A percentile compares a stretch with the other conserved stretches of the same genome.
Evolutionary conservation across 1,140 invertebrate genomes (phyloP).

Genomic region (Amphibalanus amphitrite): DNA sequence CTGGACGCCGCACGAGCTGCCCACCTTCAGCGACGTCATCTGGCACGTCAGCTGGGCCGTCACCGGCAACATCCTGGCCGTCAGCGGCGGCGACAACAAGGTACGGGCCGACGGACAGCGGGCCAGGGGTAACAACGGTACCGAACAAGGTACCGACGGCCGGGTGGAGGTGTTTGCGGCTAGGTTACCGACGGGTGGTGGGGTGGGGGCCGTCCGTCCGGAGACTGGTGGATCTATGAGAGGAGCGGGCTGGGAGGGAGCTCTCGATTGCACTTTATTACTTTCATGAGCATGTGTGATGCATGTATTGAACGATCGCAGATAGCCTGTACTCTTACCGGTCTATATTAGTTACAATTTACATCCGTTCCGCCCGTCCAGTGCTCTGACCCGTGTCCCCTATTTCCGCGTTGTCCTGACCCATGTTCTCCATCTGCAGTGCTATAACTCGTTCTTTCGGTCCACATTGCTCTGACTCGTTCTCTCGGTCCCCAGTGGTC

Average conservation of each 20-base stretch:
- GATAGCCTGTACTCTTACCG: too few species aligned
- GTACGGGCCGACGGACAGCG: constrained; percentile 30
- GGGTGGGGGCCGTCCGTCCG: not conserved
- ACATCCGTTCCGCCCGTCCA: too few species aligned
- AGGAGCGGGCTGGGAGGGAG: not conserved
- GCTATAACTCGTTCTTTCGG: too few species aligned
- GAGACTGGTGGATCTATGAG: not conserved
- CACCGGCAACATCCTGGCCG: constrained; percentile 89
- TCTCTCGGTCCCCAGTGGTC: too few species aligned
- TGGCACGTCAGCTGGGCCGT: constrained; percentile 99
- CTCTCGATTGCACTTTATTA: not conserved
- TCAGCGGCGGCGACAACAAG: constrained; percentile 97
- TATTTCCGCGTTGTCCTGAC: too few species aligned
- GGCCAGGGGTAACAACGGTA: not conserved
- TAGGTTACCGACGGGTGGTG: not conserved
- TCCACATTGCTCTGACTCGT: too few species aligned
- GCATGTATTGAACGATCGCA: too few species aligned
- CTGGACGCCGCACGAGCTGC: constrained; percentile 71
- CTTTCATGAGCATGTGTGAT: too few species aligned
- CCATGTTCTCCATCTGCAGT: too few species aligned
- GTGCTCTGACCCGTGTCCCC: too few species aligned
- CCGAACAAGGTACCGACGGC: too few species aligned
- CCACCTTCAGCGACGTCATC: constrained; percentile 91
- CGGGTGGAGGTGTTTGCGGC: not conserved
- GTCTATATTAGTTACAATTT: too few species aligned